Conservation (phyloP, 2,888 invertebrate species). For the Platycheirus rosarum region DNA sequence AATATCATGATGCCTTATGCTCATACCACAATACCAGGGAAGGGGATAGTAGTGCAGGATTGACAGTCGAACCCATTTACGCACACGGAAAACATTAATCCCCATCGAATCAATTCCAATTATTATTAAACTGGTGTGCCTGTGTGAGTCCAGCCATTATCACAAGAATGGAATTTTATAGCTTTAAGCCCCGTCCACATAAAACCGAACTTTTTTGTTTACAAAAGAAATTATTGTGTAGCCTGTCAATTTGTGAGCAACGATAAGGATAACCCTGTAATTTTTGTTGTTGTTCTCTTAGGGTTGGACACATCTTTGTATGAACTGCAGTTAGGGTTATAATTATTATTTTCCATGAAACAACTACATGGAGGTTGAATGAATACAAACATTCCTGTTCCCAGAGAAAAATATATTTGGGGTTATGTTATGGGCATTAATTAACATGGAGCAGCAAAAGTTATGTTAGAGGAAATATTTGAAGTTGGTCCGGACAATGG, state of each 20-base stretch:
- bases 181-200: slow-evolving; percentile 10
- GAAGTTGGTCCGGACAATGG: neutral
- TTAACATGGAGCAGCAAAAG: neutral
- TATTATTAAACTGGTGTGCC: too few species aligned
- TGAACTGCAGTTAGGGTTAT: slow-evolving; percentile 9
- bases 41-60: neutral
- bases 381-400: neutral
- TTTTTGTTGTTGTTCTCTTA: slow-evolving; percentile 27
- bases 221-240: slow-evolving; percentile 51
- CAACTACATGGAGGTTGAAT: slow-evolving; percentile 22
- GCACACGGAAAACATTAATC: slow-evolving; percentile 53
- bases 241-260: slow-evolving; percentile 56
- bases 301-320: neutral
- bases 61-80: slow-evolving; percentile 31
- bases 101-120: slow-evolving; percentile 63
- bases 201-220: slow-evolving; percentile 39
- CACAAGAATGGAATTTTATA: slow-evolving; percentile 11
- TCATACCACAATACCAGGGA: neutral
- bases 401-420: neutral
- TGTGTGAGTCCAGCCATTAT: slow-evolving; percentile 32
- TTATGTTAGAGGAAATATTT: neutral
- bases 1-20: slow-evolving; percentile 36
- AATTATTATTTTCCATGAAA: slow-evolving; percentile 39
- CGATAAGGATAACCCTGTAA: slow-evolving; percentile 50
- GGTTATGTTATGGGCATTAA: neutral